Conservation (phyloP, 37 sponge, comb jelly and placozoan genomes). For the Halisarca cf. caerulea region DNA sequence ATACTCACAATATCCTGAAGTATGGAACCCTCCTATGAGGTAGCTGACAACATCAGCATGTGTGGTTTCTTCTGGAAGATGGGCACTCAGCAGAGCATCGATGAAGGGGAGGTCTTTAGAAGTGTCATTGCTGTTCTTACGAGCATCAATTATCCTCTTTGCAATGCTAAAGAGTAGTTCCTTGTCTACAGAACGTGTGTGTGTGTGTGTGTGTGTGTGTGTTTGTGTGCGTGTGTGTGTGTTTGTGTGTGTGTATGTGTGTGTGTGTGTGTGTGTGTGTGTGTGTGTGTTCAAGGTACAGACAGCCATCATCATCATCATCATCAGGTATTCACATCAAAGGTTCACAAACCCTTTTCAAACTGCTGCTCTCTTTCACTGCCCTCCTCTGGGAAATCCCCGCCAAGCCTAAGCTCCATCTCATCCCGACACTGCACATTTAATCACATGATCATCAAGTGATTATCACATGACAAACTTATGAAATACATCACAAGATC, state of each 20-base stretch:
- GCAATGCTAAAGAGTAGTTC: neutral
- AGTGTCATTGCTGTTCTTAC: neutral
- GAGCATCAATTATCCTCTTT: neutral
- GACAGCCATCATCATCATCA: too few relatives aligned
- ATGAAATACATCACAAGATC: too few relatives aligned
- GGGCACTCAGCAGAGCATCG: conserved; percentile 41
- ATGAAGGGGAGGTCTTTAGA: conserved; percentile 58
- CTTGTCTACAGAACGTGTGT: neutral
- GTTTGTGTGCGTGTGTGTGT: too few relatives aligned
- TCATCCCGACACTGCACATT: conserved; percentile 46
- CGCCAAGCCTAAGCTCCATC: conserved; percentile 57
- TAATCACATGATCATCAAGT: too few relatives aligned
- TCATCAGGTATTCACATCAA: too few relatives aligned
- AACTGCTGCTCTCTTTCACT: conserved; percentile 68
- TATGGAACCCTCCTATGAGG: conserved; percentile 92
- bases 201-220: conserved; percentile 5
- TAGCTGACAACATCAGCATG: conserved; percentile 59
- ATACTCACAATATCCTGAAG: conserved; percentile 64
- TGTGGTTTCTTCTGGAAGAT: neutral
- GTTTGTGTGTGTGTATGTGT: too few relatives aligned
- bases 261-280: too few relatives aligned
- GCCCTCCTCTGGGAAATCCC: conserved; percentile 44
- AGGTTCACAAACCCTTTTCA: conserved; percentile 16
- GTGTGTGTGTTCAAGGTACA: too few relatives aligned
- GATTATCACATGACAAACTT: too few relatives aligned